phyloP scores from a whole-genome alignment of 2,113 vertebrate genomes.

The Hippolais icterina region DNA sequence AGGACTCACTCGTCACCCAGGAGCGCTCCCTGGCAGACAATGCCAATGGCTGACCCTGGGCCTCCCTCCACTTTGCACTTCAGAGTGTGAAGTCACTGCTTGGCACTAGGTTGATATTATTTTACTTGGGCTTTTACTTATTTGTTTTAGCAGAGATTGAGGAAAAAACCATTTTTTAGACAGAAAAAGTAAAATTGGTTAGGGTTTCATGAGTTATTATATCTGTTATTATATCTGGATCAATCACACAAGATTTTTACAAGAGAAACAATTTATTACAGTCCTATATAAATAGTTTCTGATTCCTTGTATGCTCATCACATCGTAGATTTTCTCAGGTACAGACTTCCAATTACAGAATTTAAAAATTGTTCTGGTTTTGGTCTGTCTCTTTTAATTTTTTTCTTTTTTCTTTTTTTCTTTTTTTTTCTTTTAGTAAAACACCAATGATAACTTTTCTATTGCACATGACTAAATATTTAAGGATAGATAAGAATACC shows the following conservation, averaged over 20 bases:
- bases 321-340: neutral
- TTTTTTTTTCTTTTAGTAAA: neutral
- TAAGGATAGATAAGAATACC: neutral
- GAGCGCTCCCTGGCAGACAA: neutral
- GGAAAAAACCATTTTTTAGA: neutral
- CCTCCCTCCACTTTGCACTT: neutral
- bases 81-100: neutral
- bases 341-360: neutral
- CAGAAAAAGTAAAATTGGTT: neutral
- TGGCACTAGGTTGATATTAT: neutral
- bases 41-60: neutral
- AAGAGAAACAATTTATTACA: slow-evolving; percentile 17
- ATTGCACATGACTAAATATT: neutral
- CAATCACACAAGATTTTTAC: neutral
- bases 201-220: neutral
- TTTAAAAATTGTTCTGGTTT: neutral
- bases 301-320: neutral
- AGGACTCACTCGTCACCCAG: neutral
- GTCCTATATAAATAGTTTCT: neutral
- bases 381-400: neutral
- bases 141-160: neutral
- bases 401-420: neutral
- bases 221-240: neutral
- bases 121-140: neutral
- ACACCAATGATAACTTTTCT: neutral